phyloP scores from a whole-genome alignment of 2,888 invertebrate species.

The Pyralis farinalis region DNA sequence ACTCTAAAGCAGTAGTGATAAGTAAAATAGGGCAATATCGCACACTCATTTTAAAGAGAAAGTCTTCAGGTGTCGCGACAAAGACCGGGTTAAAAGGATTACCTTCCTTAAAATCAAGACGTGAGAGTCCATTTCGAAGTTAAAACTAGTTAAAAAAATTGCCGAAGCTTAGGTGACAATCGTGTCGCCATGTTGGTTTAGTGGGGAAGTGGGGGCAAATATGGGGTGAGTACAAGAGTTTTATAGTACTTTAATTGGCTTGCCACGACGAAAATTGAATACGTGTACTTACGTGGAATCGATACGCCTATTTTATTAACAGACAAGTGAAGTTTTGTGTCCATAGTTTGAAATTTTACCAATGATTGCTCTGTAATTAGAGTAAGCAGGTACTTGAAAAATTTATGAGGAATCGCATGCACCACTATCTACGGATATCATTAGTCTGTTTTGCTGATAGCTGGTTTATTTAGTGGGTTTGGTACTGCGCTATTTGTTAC shows the following conservation, averaged over 20 bases:
- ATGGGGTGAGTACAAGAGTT: conserved; percentile 72
- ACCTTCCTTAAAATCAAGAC: conserved; percentile 26
- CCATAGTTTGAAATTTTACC: conserved; percentile 24
- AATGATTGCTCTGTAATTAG: conserved; percentile 20
- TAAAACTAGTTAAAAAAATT: conserved; percentile 26
- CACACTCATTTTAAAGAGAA: conserved; percentile 62
- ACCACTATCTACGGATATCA: neutral
- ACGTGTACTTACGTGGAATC: conserved; percentile 33
- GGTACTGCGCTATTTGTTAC: conserved; percentile 1
- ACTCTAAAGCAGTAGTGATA: conserved; percentile 19
- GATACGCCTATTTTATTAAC: conserved; percentile 62
- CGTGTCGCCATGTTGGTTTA: conserved; percentile 77
- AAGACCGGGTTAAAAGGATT: conserved; percentile 20
- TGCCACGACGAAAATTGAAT: conserved; percentile 58
- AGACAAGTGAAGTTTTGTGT: conserved; percentile 32
- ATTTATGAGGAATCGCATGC: conserved; percentile 16
- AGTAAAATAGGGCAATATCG: conserved; percentile 58
- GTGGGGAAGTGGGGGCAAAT: conserved; percentile 48
- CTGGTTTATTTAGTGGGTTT: neutral
- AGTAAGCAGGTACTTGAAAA: conserved; percentile 17
- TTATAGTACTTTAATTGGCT: conserved; percentile 74
- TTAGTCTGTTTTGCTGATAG: conserved; percentile 3
- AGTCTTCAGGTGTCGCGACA: conserved; percentile 56
- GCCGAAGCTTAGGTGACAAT: conserved; percentile 69
- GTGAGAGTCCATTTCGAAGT: conserved; percentile 25